phyloP scores from a whole-genome alignment of 2,113 vertebrate genomes.

The Ciconia maguari region DNA sequence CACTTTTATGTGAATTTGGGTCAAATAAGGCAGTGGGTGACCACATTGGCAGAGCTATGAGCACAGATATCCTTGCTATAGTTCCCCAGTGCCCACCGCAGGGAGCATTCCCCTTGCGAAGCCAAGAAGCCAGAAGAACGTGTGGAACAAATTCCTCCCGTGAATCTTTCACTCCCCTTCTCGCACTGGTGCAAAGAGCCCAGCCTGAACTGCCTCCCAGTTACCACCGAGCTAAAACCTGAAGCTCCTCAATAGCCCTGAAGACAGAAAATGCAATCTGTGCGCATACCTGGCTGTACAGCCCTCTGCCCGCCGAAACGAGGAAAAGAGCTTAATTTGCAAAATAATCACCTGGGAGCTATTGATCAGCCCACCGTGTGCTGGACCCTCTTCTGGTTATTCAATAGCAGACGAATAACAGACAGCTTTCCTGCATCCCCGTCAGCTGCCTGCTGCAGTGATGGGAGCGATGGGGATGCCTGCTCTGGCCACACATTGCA shows the following conservation, averaged over 20 bases:
- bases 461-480: background rate
- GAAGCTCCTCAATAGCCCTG: background rate
- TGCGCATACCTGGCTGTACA: rapidly evolving
- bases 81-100: background rate
- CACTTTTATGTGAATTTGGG: background rate
- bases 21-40: background rate
- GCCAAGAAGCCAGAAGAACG: background rate
- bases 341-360: background rate
- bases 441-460: background rate
- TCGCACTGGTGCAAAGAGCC: background rate
- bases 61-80: background rate
- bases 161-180: background rate
- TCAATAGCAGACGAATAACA: background rate
- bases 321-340: background rate
- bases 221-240: background rate
- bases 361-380: background rate
- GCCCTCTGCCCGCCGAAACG: background rate
- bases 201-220: background rate
- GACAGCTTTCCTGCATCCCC: background rate
- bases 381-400: background rate
- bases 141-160: background rate
- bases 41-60: background rate
- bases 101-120: background rate
- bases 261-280: background rate
- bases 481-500: background rate